Conservation (phyloP, 2,113 vertebrate genomes). For the Balaeniceps rex region DNA sequence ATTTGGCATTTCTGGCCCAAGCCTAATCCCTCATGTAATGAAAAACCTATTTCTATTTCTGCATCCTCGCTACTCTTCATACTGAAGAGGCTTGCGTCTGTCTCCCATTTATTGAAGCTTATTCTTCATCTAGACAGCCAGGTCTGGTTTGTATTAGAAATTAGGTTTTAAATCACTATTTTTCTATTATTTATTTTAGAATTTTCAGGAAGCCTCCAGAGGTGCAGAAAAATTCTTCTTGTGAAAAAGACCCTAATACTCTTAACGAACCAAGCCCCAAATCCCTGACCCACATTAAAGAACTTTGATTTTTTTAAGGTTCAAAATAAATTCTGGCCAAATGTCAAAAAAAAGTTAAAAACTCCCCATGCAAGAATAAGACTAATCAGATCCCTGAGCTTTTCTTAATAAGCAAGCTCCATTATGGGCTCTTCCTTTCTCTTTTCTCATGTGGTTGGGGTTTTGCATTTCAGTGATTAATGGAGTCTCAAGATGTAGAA, state of each 20-base stretch:
- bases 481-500: background rate
- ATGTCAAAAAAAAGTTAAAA: background rate
- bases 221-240: slow-evolving; percentile 48
- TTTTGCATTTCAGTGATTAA: slow-evolving; percentile 23
- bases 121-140: slow-evolving; percentile 80
- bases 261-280: slow-evolving; percentile 30
- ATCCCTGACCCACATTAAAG: background rate
- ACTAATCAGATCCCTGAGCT: background rate
- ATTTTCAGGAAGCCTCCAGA: slow-evolving; percentile 65
- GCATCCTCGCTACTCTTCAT: slow-evolving; percentile 77
- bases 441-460: background rate
- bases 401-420: background rate
- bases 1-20: slow-evolving; percentile 70
- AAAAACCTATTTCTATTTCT: slow-evolving; percentile 83
- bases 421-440: background rate
- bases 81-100: slow-evolving; percentile 74
- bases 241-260: slow-evolving; percentile 24
- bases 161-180: slow-evolving; percentile 81
- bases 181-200: slow-evolving; percentile 82
- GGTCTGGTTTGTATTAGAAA: slow-evolving; percentile 78
- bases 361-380: background rate
- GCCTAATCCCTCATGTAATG: slow-evolving; percentile 80
- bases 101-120: slow-evolving; percentile 81
- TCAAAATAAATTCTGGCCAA: background rate
- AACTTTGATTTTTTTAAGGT: background rate